These are phyloP conservation scores for Mythimna impura DNA, from an alignment of 2,888 invertebrate genomes.

Conservation along the genomic window DNA sequence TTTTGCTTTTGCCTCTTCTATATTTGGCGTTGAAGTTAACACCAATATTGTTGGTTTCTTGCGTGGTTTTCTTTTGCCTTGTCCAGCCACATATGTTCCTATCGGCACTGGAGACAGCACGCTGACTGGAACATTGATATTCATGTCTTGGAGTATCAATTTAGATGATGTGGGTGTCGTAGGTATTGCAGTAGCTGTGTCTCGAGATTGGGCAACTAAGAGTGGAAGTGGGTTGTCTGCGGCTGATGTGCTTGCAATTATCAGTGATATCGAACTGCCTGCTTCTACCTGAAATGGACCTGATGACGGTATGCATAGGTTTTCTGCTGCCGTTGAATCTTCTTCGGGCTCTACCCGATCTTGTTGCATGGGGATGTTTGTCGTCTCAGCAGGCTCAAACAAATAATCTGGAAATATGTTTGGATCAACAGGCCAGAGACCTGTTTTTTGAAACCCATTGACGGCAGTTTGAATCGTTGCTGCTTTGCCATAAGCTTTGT, in stretches of 20 bases:
- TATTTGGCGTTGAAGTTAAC: constrained; percentile 57
- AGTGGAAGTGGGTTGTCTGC: constrained; percentile 28
- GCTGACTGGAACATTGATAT: constrained; percentile 44
- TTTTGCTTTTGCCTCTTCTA: constrained; percentile 56
- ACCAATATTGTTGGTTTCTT: constrained; percentile 27
- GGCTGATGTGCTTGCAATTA: constrained; percentile 42
- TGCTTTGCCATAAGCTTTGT: constrained; percentile 62
- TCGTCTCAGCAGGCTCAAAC: constrained; percentile 66
- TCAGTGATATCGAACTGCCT: constrained; percentile 38
- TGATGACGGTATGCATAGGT: constrained; percentile 35
- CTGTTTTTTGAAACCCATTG: constrained; percentile 63
- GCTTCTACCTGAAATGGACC: constrained; percentile 41
- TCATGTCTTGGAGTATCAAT: constrained; percentile 28
- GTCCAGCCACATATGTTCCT: constrained; percentile 56
- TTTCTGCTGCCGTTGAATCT: constrained; percentile 33
- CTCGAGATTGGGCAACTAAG: constrained; percentile 22
- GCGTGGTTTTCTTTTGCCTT: constrained; percentile 59
- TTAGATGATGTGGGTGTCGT: constrained; percentile 26
- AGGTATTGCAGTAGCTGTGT: constrained; percentile 37
- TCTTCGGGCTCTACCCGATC: constrained; percentile 36
- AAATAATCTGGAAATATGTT: constrained; percentile 60
- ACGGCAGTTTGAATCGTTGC: constrained; percentile 54
- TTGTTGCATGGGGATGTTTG: constrained; percentile 53
- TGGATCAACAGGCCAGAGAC: constrained; percentile 56
- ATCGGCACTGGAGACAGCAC: constrained; percentile 55